Evolutionary conservation across 2,797 vertebrate species (phyloP), one percentile per base, ranked within the genome.

Genomic region (Holocentrus rufus): DNA sequence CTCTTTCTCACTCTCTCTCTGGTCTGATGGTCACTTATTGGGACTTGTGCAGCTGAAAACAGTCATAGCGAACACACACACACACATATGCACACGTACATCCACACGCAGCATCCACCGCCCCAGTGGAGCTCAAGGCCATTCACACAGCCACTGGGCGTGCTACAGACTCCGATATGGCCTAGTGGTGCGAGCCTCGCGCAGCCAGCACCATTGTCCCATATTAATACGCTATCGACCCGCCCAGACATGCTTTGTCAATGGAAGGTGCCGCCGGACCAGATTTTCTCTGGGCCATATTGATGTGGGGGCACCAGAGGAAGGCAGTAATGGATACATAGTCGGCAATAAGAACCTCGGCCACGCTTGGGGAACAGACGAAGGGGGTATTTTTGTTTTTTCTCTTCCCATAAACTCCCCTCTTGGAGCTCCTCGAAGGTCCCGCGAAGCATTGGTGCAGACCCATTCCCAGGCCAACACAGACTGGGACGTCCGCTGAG

Each of bases 161-260:
- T 90, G 87, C 89, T 85, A 67, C 57, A 84, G 85, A 83, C 89
- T 89, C 77, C 82, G 87, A 90, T 83, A 88, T 88, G 87, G 77
- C 85, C 89, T 89, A 88, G 85, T 85, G 91, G 89, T 87, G 88
- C 87, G 85, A 88, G 89, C 81, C 79, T 88, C 89, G 85, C 72
- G 72, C 80, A 84, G 87, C 84, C 77, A 87, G 84, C 89, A 85
- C 93, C 88, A 92, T 92, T 93, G 91, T 93, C 91, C 89, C 88
- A 88, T 92, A 92, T 93, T 94, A 93, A 94, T 92, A 93, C 91
- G 85, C 92, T 94, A 94, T 93, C 91, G 94, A 94, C 89, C 92
- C 89, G 64, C 84, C 83, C 86, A 92, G 92, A 93, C 92, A 90
- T 76, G 90, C 90, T 92, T 92, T 92, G 90, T 93, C 91, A 92